These are phyloP conservation scores for Gastrophysa polygoni DNA, from an alignment of 2,888 invertebrate species.

Conservation along the genomic window DNA sequence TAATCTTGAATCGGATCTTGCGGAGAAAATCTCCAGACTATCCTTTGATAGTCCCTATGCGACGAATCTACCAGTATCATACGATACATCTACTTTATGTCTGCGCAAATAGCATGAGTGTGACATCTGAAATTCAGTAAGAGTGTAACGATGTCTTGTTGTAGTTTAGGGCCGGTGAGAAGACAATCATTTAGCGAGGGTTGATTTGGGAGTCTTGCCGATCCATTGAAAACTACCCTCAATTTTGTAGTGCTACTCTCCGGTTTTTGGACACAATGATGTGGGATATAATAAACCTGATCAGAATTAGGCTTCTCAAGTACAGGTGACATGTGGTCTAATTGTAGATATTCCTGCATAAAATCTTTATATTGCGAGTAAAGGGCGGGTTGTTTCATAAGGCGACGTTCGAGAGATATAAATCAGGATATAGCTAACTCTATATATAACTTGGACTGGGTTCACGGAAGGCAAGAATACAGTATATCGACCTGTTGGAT, in stretches of 20 bases:
- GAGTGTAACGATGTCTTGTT: conserved; percentile 16
- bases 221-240: conserved; percentile 19
- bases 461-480: too few species aligned
- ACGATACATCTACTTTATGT: conserved; percentile 21
- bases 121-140: conserved; percentile 3
- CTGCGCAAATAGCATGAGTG: neutral
- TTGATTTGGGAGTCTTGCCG: neutral
- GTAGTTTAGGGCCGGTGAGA: conserved; percentile 16
- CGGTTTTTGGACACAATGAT: conserved; percentile 6
- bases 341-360: conserved; percentile 10
- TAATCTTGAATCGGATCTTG: neutral
- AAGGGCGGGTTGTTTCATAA: neutral
- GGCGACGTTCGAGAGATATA: conserved; percentile 3
- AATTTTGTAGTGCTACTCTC: conserved; percentile 2
- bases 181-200: conserved; percentile 11
- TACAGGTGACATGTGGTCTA: conserved; percentile 3
- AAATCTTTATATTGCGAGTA: neutral
- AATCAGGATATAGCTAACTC: conserved; percentile 9
- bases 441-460: too few species aligned
- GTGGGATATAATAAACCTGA: conserved; percentile 9
- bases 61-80: neutral
- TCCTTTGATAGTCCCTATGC: conserved; percentile 4
- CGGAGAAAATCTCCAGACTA: conserved; percentile 2
- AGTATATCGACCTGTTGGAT: too few species aligned
- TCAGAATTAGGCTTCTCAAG: neutral